Base-by-base conservation (phyloP, 2,888 invertebrate genomes). In the Eurytoma adleriae region DNA sequence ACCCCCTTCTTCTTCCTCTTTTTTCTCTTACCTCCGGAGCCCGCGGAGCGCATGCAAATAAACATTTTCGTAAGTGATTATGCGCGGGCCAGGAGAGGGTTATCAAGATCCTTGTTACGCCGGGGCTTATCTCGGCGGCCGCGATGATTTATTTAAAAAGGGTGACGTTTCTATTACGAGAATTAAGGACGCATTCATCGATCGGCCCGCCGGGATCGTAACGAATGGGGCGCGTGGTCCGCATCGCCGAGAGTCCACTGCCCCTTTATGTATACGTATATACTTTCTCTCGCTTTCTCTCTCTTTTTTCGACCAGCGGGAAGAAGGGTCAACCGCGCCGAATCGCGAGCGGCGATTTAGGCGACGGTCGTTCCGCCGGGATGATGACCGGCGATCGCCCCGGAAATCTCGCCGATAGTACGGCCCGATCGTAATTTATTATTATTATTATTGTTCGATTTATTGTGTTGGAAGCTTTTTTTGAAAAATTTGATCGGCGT, bases 21-120 rank as follows among this genome's bases (percentile, higher is more conserved):
- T 10, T 40, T 54, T 12, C 18, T 24, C 20, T 54, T 2, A 27
- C 20, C 20, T 2, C 1, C 18, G 56, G 14, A 48, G 66, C 57
- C 50, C 57, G 71, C 48, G 57, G 20, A 40, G 59, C 73, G n/a
- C 40, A 79, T 79, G 80, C 80, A 72, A 77, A 77, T 68, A 80
- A 80, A 77, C 56, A 77, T 80, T 77, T 77, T 66, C 61, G 66
- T 72, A 72, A 69, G 79, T 75, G 72, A 79, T 68, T 75, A 68
- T 68, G 7, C 54, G 0, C 27, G 48, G 48, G 52, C 52, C 13
- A 16, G n/a, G 13, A 0, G 24, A 1, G 24, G 7, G 59, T 71
- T 80, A 80, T 80, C 71, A 62, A 67, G 80, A 80, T 76, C 57
- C 76, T 78, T 68, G 78, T 78, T 78, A 62, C n/a, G 66, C 50